Evolutionary conservation across 2,888 invertebrate genomes (phyloP).

Genomic region (Microctonus aethiopoides): DNA sequence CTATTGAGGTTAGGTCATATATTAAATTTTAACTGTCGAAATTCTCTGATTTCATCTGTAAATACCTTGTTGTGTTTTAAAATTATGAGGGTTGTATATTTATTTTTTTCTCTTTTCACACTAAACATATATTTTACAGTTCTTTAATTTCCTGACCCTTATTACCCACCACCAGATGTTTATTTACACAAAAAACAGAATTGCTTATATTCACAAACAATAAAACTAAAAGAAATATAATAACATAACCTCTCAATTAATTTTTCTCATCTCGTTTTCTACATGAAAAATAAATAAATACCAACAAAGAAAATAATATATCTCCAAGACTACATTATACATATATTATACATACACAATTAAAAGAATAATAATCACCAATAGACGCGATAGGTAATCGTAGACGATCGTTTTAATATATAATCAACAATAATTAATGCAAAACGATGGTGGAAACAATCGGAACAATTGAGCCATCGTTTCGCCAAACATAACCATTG

Average conservation of each 20-base stretch:
- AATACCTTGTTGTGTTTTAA: background rate
- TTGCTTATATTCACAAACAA: too few relatives aligned
- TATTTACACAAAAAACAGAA: too few relatives aligned
- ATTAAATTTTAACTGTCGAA: background rate
- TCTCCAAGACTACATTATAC: too few relatives aligned
- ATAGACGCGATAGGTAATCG: constrained; percentile 16
- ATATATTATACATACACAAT: too few relatives aligned
- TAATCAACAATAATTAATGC: constrained; percentile 40
- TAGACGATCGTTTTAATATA: constrained; percentile 30
- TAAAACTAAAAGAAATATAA: too few relatives aligned
- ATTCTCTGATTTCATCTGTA: background rate
- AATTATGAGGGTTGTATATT: background rate
- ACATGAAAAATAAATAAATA: too few relatives aligned
- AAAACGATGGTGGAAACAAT: constrained; percentile 53
- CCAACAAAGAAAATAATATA: too few relatives aligned
- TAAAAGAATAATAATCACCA: background rate
- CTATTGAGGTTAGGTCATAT: background rate
- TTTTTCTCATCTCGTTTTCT: too few relatives aligned
- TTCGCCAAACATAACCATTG: constrained; percentile 61
- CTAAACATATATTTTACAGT: background rate
- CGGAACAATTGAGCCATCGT: constrained; percentile 50
- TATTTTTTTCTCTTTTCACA: background rate
- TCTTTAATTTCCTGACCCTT: too few relatives aligned
- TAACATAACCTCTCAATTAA: too few relatives aligned
- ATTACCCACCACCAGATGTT: too few relatives aligned